Evolutionary conservation across 2,113 vertebrate species (phyloP).

Genomic region (Peromyscus polionotus): DNA sequence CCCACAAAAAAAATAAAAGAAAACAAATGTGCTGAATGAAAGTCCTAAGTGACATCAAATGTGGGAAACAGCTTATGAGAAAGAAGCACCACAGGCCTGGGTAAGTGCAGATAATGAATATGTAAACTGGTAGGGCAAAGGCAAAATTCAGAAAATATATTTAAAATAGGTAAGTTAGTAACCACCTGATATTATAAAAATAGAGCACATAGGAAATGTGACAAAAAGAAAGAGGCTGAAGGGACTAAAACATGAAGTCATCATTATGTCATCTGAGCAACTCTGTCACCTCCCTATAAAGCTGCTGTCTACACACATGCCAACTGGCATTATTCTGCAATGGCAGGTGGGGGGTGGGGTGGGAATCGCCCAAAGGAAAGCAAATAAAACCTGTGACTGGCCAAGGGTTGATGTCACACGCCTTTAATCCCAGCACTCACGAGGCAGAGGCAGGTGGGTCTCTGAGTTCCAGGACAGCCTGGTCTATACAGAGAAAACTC

Average conservation of each 20-base stretch:
- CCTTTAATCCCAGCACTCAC: neutral
- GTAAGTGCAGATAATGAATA: neutral
- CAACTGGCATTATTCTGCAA: neutral
- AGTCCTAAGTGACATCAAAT: neutral
- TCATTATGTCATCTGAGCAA: neutral
- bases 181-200: neutral
- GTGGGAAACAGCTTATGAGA: neutral
- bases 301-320: neutral
- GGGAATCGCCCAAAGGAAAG: neutral
- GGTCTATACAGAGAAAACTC: neutral
- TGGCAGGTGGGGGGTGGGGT: no score
- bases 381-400: neutral
- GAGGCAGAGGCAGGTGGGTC: neutral
- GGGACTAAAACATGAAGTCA: neutral
- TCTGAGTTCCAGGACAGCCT: neutral
- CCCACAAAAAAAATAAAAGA: no score
- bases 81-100: neutral
- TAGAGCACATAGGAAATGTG: slow-evolving; percentile 4
- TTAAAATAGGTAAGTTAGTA: slow-evolving; percentile 19
- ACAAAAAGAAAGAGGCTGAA: neutral
- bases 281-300: neutral
- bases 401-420: fast-evolving
- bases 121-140: neutral
- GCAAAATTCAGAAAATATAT: neutral
- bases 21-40: neutral